Conservation (phyloP, 2,888 invertebrate species). For the Trichopoda pennipes region DNA sequence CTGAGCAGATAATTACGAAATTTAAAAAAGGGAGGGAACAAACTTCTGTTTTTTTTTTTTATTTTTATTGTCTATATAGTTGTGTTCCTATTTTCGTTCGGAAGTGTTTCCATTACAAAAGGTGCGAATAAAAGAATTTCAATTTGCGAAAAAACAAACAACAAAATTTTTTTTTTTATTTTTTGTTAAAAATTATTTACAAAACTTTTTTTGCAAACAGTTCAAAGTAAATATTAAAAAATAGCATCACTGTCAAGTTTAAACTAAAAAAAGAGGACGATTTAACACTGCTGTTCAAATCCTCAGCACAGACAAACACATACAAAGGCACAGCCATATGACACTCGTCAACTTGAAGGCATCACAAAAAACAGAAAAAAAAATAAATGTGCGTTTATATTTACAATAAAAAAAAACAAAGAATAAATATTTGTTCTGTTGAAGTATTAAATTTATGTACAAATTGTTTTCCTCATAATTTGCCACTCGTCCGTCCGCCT, state of each 20-base stretch:
- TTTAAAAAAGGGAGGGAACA: not conserved
- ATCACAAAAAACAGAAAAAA: slow-evolving; percentile 1
- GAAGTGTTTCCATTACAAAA: slow-evolving; percentile 41
- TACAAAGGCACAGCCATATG: slow-evolving; percentile 12
- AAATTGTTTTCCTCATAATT: slow-evolving; percentile 35
- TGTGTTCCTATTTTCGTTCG: not conserved
- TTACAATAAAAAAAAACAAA: slow-evolving; percentile 37
- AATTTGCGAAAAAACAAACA: slow-evolving; percentile 16
- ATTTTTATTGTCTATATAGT: not conserved
- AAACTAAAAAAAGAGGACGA: slow-evolving; percentile 1
- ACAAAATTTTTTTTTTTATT: not conserved
- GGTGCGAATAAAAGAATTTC: slow-evolving; percentile 52
- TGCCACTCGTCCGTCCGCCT: slow-evolving; percentile 43
- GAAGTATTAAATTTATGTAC: not conserved
- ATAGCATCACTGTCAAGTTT: not conserved
- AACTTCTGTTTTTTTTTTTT: slow-evolving; percentile 12
- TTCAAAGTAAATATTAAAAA: slow-evolving; percentile 10
- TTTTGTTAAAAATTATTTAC: not conserved
- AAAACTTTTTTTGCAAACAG: not conserved
- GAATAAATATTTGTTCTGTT: slow-evolving; percentile 30
- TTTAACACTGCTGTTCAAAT: not conserved
- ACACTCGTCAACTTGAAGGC: not conserved
- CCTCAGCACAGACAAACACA: not conserved
- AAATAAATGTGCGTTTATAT: too few relatives aligned
- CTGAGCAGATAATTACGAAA: slow-evolving; percentile 35